These are phyloP conservation scores for Caenorhabditis panamensis DNA, from an alignment of 2,888 invertebrate species.

Conservation along the genomic window DNA sequence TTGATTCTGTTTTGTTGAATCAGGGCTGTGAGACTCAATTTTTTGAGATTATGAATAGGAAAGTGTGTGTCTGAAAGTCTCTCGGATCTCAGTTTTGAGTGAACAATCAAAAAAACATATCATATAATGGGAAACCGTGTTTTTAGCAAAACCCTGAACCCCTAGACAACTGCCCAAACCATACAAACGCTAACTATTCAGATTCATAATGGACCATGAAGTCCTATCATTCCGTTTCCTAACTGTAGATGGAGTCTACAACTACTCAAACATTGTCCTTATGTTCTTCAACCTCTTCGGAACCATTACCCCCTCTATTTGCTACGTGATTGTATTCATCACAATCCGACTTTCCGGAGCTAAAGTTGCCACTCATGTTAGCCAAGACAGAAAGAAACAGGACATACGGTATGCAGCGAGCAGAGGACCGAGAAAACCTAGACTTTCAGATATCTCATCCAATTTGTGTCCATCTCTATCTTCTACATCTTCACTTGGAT, in stretches of 20 bases:
- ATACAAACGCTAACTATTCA: not conserved
- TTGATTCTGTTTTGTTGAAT: too few relatives aligned
- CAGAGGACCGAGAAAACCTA: too few relatives aligned
- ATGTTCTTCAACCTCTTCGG: conserved; percentile 17
- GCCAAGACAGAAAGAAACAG: not conserved
- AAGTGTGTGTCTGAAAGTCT: too few relatives aligned
- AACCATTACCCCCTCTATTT: not conserved
- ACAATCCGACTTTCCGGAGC: not conserved
- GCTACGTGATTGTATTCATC: conserved; percentile 20
- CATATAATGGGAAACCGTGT: too few relatives aligned
- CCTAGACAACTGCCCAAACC: too few relatives aligned
- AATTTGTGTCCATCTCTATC: conserved; percentile 38
- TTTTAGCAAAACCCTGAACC: conserved; percentile 7
- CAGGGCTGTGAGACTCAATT: too few relatives aligned
- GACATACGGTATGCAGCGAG: not conserved
- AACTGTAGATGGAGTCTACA: not conserved
- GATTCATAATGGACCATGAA: conserved; percentile 25
- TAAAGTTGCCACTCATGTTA: not conserved
- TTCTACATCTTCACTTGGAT: conserved; percentile 41
- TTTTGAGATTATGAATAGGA: too few relatives aligned
- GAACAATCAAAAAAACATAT: too few relatives aligned
- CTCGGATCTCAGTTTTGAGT: too few relatives aligned
- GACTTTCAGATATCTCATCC: conserved; percentile 24
- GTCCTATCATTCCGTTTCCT: conserved; percentile 9
- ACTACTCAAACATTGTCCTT: conserved; percentile 19